Conservation (phyloP, 2,797 vertebrate species). For the Allobates femoralis region DNA sequence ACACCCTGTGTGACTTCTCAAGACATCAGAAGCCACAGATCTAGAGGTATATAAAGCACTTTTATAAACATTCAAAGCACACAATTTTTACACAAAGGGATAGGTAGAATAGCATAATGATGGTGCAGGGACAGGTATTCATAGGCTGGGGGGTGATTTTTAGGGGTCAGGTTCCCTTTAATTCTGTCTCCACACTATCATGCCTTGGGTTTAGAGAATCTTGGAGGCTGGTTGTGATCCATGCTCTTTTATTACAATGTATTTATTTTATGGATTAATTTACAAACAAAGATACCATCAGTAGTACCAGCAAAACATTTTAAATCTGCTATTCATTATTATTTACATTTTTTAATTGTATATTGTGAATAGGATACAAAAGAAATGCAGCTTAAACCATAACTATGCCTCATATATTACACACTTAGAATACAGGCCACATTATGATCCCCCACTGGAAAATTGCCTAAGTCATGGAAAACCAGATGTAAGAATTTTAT, state of each 20-base stretch:
- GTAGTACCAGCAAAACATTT: not conserved
- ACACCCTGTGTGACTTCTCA: too few relatives aligned
- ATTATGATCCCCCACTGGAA: not conserved
- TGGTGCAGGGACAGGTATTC: too few relatives aligned
- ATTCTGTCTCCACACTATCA: too few relatives aligned
- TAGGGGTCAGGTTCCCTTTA: too few relatives aligned
- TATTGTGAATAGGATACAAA: not conserved
- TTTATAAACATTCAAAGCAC: too few relatives aligned
- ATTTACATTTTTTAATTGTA: not conserved
- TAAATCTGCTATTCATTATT: not conserved
- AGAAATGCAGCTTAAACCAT: not conserved
- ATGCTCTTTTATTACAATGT: too few relatives aligned
- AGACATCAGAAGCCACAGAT: too few relatives aligned
- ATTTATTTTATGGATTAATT: not conserved
- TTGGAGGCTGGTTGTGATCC: not conserved
- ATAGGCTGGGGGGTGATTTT: too few relatives aligned
- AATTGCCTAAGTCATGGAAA: not conserved
- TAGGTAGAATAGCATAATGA: too few relatives aligned
- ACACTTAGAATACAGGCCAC: not conserved
- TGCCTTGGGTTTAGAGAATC: too few relatives aligned
- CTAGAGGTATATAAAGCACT: too few relatives aligned
- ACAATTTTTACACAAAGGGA: too few relatives aligned
- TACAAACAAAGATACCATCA: not conserved
- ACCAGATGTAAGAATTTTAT: slow-evolving; percentile 9
- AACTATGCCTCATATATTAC: not conserved